Percentiles rank a stretch among this genome's conserved stretches.
These are phyloP conservation scores for Temnopleurus reevesii DNA, from an alignment of 53 echinoderm and acorn worm genomes.

Conservation along the genomic window DNA sequence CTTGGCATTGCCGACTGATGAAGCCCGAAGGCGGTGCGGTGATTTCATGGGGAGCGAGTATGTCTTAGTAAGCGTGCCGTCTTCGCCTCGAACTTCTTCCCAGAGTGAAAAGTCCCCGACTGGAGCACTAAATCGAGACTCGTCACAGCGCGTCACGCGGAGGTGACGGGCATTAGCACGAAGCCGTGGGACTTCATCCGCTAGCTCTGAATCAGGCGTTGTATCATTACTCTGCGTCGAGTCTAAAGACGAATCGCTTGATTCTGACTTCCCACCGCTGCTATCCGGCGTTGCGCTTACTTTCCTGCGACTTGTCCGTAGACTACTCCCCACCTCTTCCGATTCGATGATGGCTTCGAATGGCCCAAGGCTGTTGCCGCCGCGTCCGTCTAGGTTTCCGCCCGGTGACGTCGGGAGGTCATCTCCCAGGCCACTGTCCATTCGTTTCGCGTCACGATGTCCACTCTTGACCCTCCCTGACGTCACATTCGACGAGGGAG, in stretches of 20 bases:
- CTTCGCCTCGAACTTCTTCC: conserved; percentile 1
- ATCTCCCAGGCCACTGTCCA: conserved; percentile 66
- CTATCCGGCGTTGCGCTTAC: background rate
- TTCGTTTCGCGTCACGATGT: conserved; percentile 15
- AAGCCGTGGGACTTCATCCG: conserved; percentile 18
- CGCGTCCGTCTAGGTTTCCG: background rate
- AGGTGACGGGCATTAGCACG: conserved; percentile 37
- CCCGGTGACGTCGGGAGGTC: conserved; percentile 6
- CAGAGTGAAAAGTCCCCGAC: conserved; percentile 43
- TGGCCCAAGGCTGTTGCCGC: background rate
- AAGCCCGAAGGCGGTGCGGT: conserved; percentile 2
- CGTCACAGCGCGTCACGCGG: background rate
- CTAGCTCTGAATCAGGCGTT: conserved; percentile 45
- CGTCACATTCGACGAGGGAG: background rate
- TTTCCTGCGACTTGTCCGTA: background rate
- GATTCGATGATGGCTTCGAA: conserved; percentile 30
- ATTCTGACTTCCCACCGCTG: background rate
- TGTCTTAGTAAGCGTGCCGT: background rate
- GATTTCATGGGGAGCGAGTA: conserved; percentile 56
- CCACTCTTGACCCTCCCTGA: background rate
- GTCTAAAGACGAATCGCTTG: conserved; percentile 42
- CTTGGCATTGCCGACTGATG: conserved; percentile 20
- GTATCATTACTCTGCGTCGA: conserved; percentile 38
- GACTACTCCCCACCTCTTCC: background rate
- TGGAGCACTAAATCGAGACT: conserved; percentile 41